Base-by-base conservation (phyloP, 2,888 invertebrate genomes). In the Orchesellides sinensis region DNA sequence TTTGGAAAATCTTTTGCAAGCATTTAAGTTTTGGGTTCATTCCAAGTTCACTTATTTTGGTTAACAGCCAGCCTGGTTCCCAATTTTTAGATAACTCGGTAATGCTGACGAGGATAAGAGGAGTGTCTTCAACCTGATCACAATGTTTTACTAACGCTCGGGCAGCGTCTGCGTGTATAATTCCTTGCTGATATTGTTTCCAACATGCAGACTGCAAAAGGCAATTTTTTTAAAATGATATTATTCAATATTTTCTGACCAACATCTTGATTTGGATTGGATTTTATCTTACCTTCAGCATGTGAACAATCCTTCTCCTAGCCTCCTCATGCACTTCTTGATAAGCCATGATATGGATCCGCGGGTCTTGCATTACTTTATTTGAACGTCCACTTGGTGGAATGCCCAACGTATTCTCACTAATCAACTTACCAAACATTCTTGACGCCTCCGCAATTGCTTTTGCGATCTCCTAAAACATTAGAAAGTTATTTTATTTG, bases 141-240 rank as follows among this genome's bases (percentile, higher is more conserved):
- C 92, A 91, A 0, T 92, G 91, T 77, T 92, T 92, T 2, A 92
- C 91, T 17, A 93, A 89, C 0, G 91, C 90, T 65, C 92, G 89
- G 0, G 93, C 92, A 0, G 92, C 92, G 3, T 92, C 92, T 77
- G 92, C 92, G 68, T 92, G 92, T 81, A 93, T 90, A 89, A 93
- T 91, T 0, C 93, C 93, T 79, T 92, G 92, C 86, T 93, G 93
- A 87, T 92, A 93, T 88, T 93, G 93, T 0, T 92, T 90, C 92
- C 93, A 93, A 87, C 92, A 93, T 0, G 92, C 80, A 21, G 93
- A 86, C 84, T 81, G 12, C 35, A 40, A 40, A 40, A 40, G n/a
- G 10, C 40, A 40, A 40, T 73, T 49, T 23, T 73, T 49, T 78
- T 25, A 10, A 52, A 61, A 4, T 29, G 27, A 14, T 47, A 49